Percentiles rank a stretch among this genome's conserved stretches.
Conservation (phyloP, 2,888 invertebrate genomes). For the Nematopogon swammerdamellus region DNA sequence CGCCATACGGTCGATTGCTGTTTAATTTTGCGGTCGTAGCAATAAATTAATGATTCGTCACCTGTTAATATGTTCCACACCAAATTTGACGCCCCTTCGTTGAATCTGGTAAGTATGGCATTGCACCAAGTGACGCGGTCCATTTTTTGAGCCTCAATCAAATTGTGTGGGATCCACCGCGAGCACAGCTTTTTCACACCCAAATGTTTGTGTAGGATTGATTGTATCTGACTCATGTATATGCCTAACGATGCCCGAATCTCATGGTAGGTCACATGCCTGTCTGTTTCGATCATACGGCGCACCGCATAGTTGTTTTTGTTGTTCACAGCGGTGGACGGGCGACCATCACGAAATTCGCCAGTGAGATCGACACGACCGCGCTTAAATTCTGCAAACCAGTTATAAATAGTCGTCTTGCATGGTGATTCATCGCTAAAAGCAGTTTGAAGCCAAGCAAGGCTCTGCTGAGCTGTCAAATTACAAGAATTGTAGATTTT, state of each 20-base stretch:
- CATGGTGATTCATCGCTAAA: slow-evolving; percentile 1
- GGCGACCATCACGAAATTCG: too few species aligned
- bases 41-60: slow-evolving; percentile 3
- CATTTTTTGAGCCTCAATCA: slow-evolving; percentile 1
- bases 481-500: too few species aligned
- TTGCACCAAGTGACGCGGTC: slow-evolving; percentile 4
- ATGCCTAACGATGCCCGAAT: slow-evolving; percentile 1
- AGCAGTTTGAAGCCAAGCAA: slow-evolving; percentile 1
- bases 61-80: slow-evolving; percentile 3
- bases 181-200: slow-evolving; percentile 5
- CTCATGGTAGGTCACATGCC: neutral
- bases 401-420: slow-evolving; percentile 3
- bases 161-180: slow-evolving; percentile 1
- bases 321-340: neutral
- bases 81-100: slow-evolving; percentile 4
- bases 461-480: slow-evolving; percentile 1
- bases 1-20: slow-evolving; percentile 3
- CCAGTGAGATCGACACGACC: slow-evolving; percentile 3
- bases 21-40: slow-evolving; percentile 3
- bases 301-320: slow-evolving; percentile 2
- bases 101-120: slow-evolving; percentile 5
- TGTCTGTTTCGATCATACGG: slow-evolving; percentile 3
- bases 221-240: slow-evolving; percentile 3
- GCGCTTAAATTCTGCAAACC: slow-evolving; percentile 2
- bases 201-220: slow-evolving; percentile 5